Conservation (phyloP, 2,888 invertebrate species). For the Biston betularia region DNA sequence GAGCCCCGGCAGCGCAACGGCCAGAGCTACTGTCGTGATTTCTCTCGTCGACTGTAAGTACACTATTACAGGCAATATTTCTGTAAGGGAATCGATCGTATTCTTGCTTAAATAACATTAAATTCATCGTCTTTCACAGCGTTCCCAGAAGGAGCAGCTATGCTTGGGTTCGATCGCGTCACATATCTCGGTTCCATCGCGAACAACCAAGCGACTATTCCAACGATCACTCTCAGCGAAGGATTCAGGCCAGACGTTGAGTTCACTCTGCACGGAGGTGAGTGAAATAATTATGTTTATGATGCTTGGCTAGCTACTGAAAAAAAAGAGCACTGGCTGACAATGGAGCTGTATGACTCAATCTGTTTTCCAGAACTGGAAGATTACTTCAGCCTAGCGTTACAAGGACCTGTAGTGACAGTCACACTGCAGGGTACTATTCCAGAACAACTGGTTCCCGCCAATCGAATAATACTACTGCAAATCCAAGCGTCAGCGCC, state of each 20-base stretch:
- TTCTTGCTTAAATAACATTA: background rate
- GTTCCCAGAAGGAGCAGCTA: conserved; percentile 21
- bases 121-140: conserved; percentile 6
- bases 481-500: conserved; percentile 50
- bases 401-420: conserved; percentile 19
- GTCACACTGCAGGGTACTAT: conserved; percentile 32
- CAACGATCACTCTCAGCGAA: conserved; percentile 48
- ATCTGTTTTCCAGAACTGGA: too few species aligned
- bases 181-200: conserved; percentile 51
- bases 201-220: conserved; percentile 36
- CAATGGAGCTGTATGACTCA: too few species aligned
- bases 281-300: too few species aligned
- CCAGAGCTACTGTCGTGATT: conserved; percentile 46
- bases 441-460: conserved; percentile 47
- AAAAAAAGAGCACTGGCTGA: too few species aligned
- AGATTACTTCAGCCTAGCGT: conserved; percentile 13
- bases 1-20: conserved; percentile 39
- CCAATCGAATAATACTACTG: conserved; percentile 46
- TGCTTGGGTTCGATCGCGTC: conserved; percentile 50
- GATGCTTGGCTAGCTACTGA: too few species aligned
- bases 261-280: conserved; percentile 43
- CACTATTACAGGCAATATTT: conserved; percentile 15
- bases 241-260: conserved; percentile 49
- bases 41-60: conserved; percentile 35
- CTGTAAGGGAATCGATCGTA: background rate